A percentile compares a stretch with the other conserved stretches of the same genome.
These are phyloP conservation scores for Notoglanidium macrostoma DNA, from an alignment of 2,797 vertebrate species.

Conservation along the genomic window DNA sequence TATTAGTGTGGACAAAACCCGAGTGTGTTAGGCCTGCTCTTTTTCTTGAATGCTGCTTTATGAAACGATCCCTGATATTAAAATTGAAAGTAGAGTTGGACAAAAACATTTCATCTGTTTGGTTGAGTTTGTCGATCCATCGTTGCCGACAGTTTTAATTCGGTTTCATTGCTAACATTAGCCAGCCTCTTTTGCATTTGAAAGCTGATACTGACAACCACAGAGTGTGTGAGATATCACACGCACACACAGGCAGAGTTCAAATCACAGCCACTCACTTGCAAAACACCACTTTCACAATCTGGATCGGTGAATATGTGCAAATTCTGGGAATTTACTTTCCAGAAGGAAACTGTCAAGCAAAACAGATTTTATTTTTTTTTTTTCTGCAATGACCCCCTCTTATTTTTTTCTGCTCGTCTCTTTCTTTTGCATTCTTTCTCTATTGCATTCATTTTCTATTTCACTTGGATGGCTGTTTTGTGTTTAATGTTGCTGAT, in stretches of 20 bases:
- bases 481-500: not conserved
- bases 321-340: constrained; percentile 23
- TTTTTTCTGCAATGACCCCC: not conserved
- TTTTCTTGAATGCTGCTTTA: not conserved
- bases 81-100: not conserved
- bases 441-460: not conserved
- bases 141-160: not conserved
- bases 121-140: not conserved
- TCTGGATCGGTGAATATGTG: constrained; percentile 9
- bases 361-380: not conserved
- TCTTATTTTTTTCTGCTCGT: not conserved
- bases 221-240: not conserved
- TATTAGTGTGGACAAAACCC: too few species aligned
- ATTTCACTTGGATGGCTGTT: not conserved
- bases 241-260: not conserved
- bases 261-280: constrained; percentile 7
- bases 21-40: not conserved
- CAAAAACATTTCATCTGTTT: not conserved
- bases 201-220: not conserved
- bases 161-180: not conserved
- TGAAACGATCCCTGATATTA: not conserved
- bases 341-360: constrained; percentile 27
- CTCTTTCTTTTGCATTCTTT: not conserved
- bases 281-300: constrained; percentile 22
- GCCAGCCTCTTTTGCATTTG: not conserved